A percentile compares a stretch with the other conserved stretches of the same genome.
phyloP scores from a whole-genome alignment of 1,140 invertebrate genomes.

The Grapholita molesta region DNA sequence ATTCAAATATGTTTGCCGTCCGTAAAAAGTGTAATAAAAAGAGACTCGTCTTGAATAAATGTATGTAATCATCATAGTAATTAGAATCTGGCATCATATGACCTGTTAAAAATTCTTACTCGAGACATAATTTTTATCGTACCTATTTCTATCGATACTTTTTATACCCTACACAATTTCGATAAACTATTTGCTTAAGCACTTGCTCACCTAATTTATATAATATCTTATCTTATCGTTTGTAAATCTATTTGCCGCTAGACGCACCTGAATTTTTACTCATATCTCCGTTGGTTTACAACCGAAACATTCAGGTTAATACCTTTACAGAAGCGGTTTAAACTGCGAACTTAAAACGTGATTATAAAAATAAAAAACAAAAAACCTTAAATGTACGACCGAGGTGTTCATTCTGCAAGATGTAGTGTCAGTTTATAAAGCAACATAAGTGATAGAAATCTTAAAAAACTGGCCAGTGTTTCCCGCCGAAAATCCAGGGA shows the following conservation, averaged over 20 bases:
- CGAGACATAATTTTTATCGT: neutral
- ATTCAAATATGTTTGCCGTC: neutral
- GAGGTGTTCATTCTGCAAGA: neutral
- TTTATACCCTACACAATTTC: neutral
- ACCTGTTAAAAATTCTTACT: neutral
- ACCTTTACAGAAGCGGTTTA: slow-evolving; percentile 26
- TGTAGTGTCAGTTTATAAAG: neutral
- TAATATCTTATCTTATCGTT: slow-evolving; percentile 31
- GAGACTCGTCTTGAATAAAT: neutral
- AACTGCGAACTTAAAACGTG: slow-evolving; percentile 23
- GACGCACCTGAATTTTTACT: slow-evolving; percentile 43
- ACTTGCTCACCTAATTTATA: slow-evolving; percentile 3
- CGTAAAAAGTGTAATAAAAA: slow-evolving; percentile 1
- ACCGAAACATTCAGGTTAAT: slow-evolving; percentile 41
- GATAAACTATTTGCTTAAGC: neutral
- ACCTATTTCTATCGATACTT: neutral
- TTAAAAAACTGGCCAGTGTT: neutral
- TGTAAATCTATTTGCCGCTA: slow-evolving; percentile 49
- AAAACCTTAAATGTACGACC: neutral
- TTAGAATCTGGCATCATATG: neutral
- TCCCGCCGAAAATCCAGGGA: neutral
- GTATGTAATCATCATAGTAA: neutral
- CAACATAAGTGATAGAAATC: neutral
- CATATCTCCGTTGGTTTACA: slow-evolving; percentile 43
- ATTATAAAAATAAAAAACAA: neutral